Evolutionary conservation across 2,113 vertebrate genomes (phyloP).

Genomic region (Lota lota): DNA sequence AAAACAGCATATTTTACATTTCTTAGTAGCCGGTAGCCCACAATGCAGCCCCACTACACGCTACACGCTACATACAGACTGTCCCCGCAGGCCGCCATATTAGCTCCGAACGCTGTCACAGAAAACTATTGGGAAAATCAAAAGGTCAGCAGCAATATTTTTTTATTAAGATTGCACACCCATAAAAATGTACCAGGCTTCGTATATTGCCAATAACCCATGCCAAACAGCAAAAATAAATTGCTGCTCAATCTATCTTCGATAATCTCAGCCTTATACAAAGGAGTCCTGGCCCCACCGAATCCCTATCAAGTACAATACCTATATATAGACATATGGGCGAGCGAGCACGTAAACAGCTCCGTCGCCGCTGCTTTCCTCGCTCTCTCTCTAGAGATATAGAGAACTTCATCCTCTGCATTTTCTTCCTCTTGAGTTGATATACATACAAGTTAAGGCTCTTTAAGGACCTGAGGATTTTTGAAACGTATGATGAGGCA

Average conservation of each 20-base stretch:
- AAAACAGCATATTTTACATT: constrained; percentile 77
- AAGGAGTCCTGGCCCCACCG: constrained; percentile 24
- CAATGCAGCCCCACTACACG: constrained; percentile 61
- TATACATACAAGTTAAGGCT: constrained; percentile 75
- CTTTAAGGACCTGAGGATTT: constrained; percentile 82
- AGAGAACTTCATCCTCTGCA: constrained; percentile 11
- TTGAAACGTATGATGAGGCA: constrained; percentile 78
- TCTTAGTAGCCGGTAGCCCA: constrained; percentile 65
- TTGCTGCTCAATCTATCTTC: constrained; percentile 37
- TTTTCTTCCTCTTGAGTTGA: constrained; percentile 7
- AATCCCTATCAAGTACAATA: constrained; percentile 26
- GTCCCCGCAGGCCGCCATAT: constrained; percentile 4
- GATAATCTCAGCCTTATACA: constrained; percentile 30
- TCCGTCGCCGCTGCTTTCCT: constrained; percentile 43
- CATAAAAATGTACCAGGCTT: constrained; percentile 60
- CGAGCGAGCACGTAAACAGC: constrained; percentile 61
- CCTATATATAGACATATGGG: constrained; percentile 46
- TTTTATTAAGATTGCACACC: constrained; percentile 58
- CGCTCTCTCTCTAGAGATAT: not conserved
- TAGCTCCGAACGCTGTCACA: constrained; percentile 64
- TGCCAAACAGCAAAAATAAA: constrained; percentile 43
- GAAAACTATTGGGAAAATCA: constrained; percentile 55
- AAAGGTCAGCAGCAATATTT: constrained; percentile 69
- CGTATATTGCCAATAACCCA: constrained; percentile 62
- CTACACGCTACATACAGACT: constrained; percentile 69